Evolutionary conservation across 2,888 invertebrate genomes (phyloP).

Genomic region (Yponomeuta plumbellus): DNA sequence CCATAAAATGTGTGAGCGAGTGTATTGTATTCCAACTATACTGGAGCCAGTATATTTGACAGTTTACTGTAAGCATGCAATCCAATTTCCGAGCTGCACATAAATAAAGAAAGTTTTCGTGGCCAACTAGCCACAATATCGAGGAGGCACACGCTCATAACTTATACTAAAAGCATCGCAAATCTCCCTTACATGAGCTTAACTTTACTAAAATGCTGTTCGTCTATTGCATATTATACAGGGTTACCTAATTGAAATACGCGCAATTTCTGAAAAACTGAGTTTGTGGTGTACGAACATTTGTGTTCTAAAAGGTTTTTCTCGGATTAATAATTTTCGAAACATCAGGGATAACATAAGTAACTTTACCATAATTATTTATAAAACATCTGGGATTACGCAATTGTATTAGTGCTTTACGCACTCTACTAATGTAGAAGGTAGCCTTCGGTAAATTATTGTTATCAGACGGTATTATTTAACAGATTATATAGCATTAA

Average conservation of each 20-base stretch:
- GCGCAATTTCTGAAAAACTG: no score
- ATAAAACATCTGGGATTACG: no score
- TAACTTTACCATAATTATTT: no score
- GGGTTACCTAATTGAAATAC: no score
- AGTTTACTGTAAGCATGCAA: neutral
- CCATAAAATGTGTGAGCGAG: no score
- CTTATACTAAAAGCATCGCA: constrained; percentile 7
- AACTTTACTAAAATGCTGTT: neutral
- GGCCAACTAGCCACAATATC: neutral
- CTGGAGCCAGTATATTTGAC: neutral
- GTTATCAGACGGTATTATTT: no score
- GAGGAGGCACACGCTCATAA: neutral
- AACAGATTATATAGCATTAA: no score
- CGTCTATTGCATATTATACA: neutral
- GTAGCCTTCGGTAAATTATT: no score
- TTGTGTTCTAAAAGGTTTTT: no score
- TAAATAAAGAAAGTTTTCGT: neutral
- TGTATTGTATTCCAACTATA: neutral
- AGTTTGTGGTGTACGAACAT: no score
- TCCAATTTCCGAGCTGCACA: neutral
- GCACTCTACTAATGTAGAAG: no score
- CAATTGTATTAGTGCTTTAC: neutral
- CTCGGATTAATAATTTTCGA: neutral
- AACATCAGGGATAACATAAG: no score
- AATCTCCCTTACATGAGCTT: neutral